Evolutionary conservation across 1,140 invertebrate species (phyloP).

Genomic region (Drosophila seguyi): DNA sequence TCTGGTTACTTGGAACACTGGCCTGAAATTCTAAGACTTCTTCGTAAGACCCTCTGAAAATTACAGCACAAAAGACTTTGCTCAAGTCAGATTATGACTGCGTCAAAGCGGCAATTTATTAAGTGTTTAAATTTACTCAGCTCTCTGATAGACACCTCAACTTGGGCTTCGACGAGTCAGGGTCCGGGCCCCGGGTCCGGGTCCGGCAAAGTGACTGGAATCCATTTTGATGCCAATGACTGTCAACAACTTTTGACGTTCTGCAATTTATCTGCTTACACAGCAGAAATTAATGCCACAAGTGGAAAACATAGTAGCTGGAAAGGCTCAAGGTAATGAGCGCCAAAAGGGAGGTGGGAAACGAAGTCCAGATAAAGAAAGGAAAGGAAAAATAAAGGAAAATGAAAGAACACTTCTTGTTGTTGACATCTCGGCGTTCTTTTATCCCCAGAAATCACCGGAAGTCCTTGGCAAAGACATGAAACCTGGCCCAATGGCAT

Average conservation of each 20-base stretch:
- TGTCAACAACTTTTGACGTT: slow-evolving; percentile 71
- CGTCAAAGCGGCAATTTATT: slow-evolving; percentile 23
- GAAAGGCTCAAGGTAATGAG: slow-evolving; percentile 37
- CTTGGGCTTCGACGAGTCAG: slow-evolving; percentile 21
- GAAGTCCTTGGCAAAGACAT: slow-evolving; percentile 22
- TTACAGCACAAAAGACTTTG: no score
- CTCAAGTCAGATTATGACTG: slow-evolving; percentile 14
- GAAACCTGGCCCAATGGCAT: slow-evolving; percentile 5
- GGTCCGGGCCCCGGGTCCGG: slow-evolving; percentile 1
- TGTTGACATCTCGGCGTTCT: slow-evolving; percentile 36
- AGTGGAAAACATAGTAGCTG: slow-evolving; percentile 52
- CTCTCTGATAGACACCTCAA: slow-evolving; percentile 51
- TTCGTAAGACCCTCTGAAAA: no score
- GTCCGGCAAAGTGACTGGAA: slow-evolving; percentile 46
- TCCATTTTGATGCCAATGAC: slow-evolving; percentile 75
- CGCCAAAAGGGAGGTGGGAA: background rate
- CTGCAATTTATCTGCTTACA: slow-evolving; percentile 81
- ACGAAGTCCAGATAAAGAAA: background rate
- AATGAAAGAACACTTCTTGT: slow-evolving; percentile 22
- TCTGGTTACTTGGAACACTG: background rate
- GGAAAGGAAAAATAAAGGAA: background rate
- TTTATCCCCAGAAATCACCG: slow-evolving; percentile 42
- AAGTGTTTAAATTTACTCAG: slow-evolving; percentile 52
- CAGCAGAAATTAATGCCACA: slow-evolving; percentile 80
- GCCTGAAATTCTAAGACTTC: no score